A percentile compares a stretch with the other conserved stretches of the same genome.
These are phyloP conservation scores for Astropecten irregularis DNA, from an alignment of 53 echinoderm and acorn worm species.

Conservation along the genomic window DNA sequence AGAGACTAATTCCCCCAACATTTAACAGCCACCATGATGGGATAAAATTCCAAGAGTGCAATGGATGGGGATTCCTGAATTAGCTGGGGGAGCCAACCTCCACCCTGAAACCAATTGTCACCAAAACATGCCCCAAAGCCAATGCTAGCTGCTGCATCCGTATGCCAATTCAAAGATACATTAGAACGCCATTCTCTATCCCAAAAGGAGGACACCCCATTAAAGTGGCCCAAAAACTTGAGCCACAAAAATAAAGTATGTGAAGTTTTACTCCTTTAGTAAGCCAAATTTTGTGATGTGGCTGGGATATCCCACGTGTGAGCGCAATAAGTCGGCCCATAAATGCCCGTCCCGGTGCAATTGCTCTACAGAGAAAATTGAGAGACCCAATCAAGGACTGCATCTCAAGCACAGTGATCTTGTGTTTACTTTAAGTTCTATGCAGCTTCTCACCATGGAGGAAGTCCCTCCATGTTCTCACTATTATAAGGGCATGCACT, in stretches of 20 bases:
- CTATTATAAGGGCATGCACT: neutral
- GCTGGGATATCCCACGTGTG: neutral
- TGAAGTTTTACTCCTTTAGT: slow-evolving; percentile 8
- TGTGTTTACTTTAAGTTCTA: neutral
- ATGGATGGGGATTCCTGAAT: slow-evolving; percentile 8
- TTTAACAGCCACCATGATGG: slow-evolving; percentile 19
- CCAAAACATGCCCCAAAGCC: no score
- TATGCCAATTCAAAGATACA: neutral
- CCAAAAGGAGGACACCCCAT: no score
- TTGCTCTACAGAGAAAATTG: slow-evolving; percentile 44
- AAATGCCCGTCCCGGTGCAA: slow-evolving; percentile 41
- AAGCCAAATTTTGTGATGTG: slow-evolving; percentile 10
- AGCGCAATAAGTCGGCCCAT: no score
- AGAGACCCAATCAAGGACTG: no score
- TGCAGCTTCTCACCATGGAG: neutral
- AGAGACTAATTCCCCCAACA: slow-evolving; percentile 24
- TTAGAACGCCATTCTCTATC: neutral
- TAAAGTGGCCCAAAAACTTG: slow-evolving; percentile 1
- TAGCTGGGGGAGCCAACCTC: slow-evolving; percentile 1
- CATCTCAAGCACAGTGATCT: slow-evolving; percentile 29
- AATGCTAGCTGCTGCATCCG: no score
- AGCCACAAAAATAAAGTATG: slow-evolving; percentile 20
- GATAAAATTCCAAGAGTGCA: slow-evolving; percentile 38
- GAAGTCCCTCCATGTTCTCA: no score
- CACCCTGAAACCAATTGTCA: slow-evolving; percentile 41